phyloP scores from a whole-genome alignment of 1,140 invertebrate species.

The Eupristina koningsbergeri region DNA sequence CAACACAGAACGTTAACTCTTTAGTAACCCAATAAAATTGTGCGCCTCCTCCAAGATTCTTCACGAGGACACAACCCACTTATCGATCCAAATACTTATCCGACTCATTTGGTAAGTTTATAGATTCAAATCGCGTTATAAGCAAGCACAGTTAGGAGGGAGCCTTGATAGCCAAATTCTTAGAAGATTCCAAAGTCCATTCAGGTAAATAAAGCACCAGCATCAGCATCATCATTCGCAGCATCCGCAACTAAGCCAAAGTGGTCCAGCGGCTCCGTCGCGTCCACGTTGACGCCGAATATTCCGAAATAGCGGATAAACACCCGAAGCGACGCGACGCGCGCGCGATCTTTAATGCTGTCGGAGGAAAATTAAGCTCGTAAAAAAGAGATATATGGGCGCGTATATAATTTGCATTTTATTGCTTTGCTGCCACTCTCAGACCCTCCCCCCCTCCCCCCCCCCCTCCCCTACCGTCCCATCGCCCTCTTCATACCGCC shows the following conservation, averaged over 20 bases:
- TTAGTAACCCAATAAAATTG: too few relatives aligned
- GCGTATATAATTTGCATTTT: slow-evolving; percentile 60
- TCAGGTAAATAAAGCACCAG: not conserved
- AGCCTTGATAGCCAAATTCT: not conserved
- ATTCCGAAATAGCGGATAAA: slow-evolving; percentile 40
- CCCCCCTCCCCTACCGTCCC: not conserved
- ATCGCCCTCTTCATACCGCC: too few relatives aligned
- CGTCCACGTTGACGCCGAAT: not conserved
- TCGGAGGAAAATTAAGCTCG: slow-evolving; percentile 60
- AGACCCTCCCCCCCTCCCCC: not conserved
- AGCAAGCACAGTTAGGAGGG: not conserved
- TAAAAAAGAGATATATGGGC: slow-evolving; percentile 59
- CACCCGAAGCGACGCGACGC: slow-evolving; percentile 14
- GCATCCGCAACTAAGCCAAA: slow-evolving; percentile 11
- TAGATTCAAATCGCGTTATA: not conserved
- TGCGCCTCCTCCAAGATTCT: too few relatives aligned
- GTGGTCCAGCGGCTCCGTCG: not conserved
- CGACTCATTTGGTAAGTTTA: not conserved
- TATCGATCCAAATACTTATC: not conserved
- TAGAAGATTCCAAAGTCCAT: not conserved
- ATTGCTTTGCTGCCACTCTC: slow-evolving; percentile 43
- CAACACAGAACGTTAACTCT: too few relatives aligned
- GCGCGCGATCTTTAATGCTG: slow-evolving; percentile 53
- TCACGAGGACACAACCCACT: not conserved
- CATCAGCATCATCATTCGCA: too few relatives aligned